Evolutionary conservation across 2,113 vertebrate species (phyloP).

Genomic region (Scolopax mira): DNA sequence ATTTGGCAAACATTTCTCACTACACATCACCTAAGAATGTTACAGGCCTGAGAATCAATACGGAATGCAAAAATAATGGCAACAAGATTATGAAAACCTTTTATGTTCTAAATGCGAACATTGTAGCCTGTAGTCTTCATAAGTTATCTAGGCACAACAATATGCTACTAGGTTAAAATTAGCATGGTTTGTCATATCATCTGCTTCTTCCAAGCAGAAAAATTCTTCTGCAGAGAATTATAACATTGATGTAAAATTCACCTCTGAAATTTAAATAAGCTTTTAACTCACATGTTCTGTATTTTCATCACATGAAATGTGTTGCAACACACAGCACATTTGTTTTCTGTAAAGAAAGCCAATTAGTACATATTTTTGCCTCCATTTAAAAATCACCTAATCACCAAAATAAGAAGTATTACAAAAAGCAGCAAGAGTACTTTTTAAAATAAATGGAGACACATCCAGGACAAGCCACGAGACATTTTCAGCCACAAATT

Average conservation of each 20-base stretch:
- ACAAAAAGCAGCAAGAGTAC: neutral
- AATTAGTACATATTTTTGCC: neutral
- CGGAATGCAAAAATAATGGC: neutral
- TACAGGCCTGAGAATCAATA: neutral
- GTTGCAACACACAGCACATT: neutral
- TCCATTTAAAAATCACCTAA: neutral
- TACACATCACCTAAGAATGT: neutral
- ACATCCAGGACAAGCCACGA: neutral
- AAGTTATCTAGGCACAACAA: neutral
- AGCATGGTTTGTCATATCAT: neutral
- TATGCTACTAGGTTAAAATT: neutral
- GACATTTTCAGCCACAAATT: neutral
- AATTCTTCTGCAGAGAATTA: neutral
- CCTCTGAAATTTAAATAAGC: neutral
- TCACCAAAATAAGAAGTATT: neutral
- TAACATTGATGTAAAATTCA: neutral
- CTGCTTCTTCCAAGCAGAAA: neutral
- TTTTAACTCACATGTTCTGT: accelerated
- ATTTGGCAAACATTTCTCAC: neutral
- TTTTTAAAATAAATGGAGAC: neutral
- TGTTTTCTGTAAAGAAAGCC: neutral
- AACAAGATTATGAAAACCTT: neutral
- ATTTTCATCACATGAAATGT: neutral
- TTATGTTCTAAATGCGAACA: neutral
- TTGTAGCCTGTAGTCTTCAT: neutral